Evolutionary conservation across 2,888 invertebrate species (phyloP).

Genomic region (Strigamia maritima): DNA sequence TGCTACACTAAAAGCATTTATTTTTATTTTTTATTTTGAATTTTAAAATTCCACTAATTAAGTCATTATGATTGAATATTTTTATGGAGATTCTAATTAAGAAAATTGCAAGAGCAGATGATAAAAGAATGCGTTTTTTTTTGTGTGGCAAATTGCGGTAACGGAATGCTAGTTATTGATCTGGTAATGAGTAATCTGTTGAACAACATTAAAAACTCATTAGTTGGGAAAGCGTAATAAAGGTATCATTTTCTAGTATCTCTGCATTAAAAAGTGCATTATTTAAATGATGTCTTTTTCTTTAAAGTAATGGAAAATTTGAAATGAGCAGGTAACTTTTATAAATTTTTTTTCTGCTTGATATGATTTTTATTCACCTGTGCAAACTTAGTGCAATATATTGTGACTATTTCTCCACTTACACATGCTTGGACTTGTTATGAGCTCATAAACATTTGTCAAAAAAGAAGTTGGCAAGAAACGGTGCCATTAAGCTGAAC

Average conservation of each 20-base stretch:
- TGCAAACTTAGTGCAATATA: neutral
- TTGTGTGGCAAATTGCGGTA: neutral
- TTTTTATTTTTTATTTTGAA: neutral
- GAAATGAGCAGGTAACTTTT: neutral
- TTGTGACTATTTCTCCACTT: neutral
- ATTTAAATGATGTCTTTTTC: neutral
- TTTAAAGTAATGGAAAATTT: neutral
- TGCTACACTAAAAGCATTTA: neutral
- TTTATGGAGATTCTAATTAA: neutral
- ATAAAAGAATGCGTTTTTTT: neutral
- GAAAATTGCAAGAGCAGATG: neutral
- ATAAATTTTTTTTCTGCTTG: neutral
- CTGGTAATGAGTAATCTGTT: neutral
- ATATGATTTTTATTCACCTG: neutral
- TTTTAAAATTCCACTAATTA: neutral
- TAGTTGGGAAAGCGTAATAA: neutral
- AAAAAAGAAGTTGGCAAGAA: neutral
- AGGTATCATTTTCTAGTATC: neutral
- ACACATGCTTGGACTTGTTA: conserved; percentile 1
- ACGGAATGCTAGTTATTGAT: neutral
- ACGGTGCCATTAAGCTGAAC: neutral
- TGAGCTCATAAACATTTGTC: conserved; percentile 2
- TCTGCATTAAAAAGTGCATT: neutral
- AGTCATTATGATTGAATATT: neutral
- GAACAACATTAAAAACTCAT: conserved; percentile 10